Conservation (phyloP, 2,797 vertebrate species). For the Synaphobranchus kaupii region DNA sequence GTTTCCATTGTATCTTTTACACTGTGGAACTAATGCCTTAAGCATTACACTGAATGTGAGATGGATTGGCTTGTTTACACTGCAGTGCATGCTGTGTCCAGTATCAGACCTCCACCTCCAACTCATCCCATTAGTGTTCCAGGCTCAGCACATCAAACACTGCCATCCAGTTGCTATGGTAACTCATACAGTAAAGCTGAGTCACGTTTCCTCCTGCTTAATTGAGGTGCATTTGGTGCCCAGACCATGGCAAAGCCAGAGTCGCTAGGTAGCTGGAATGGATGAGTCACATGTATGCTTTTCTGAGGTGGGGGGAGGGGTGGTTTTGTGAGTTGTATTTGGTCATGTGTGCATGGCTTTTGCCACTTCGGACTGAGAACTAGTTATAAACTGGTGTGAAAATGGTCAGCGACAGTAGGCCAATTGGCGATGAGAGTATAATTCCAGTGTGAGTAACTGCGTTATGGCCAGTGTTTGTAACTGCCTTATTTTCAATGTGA, state of each 20-base stretch:
- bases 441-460: neutral
- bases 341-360: neutral
- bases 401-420: neutral
- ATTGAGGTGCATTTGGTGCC: neutral
- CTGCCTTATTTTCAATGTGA: neutral
- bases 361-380: neutral
- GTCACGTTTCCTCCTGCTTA: neutral
- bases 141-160: neutral
- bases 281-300: neutral
- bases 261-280: neutral
- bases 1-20: neutral
- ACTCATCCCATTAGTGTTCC: neutral
- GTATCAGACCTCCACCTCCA: slow-evolving; percentile 4
- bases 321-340: neutral
- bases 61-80: neutral
- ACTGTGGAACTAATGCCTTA: neutral
- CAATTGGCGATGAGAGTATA: neutral
- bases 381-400: neutral
- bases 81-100: neutral
- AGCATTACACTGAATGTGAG: neutral
- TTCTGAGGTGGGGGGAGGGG: neutral
- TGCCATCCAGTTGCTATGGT: slow-evolving; percentile 3
- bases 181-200: neutral
- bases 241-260: neutral
- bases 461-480: neutral